A percentile compares a stretch with the other conserved stretches of the same genome.
Conservation (phyloP, 2,888 invertebrate species). For the Deilephila elpenor region DNA sequence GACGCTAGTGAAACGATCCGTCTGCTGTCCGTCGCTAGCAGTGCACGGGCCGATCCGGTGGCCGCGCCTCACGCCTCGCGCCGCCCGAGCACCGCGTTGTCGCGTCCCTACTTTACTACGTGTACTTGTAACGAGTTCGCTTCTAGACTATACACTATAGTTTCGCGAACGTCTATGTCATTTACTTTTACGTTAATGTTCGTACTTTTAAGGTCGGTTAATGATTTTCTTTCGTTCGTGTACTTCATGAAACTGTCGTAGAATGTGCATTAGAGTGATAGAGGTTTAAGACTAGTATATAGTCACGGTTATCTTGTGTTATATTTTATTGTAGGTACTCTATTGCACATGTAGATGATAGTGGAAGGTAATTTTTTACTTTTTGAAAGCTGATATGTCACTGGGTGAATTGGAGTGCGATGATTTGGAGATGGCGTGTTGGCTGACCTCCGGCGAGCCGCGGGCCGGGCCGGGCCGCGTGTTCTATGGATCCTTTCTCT, state of each 20-base stretch:
- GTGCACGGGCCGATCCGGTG: slow-evolving; percentile 48
- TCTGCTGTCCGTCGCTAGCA: slow-evolving; percentile 77
- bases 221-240: slow-evolving; percentile 59
- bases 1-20: slow-evolving; percentile 80
- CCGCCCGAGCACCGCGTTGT: slow-evolving; percentile 65
- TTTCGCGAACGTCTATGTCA: slow-evolving; percentile 73
- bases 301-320: slow-evolving; percentile 76
- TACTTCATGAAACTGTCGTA: slow-evolving; percentile 63
- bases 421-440: slow-evolving; percentile 61
- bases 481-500: slow-evolving; percentile 39
- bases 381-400: slow-evolving; percentile 77
- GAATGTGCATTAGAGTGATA: slow-evolving; percentile 75
- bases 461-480: neutral
- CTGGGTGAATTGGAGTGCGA: slow-evolving; percentile 73
- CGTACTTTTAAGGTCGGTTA: slow-evolving; percentile 65
- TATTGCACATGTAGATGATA: slow-evolving; percentile 79
- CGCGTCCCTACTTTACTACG: slow-evolving; percentile 71
- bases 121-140: slow-evolving; percentile 80
- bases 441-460: slow-evolving; percentile 56
- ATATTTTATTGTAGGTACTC: slow-evolving; percentile 76
- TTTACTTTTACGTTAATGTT: slow-evolving; percentile 69
- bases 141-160: slow-evolving; percentile 73
- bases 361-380: slow-evolving; percentile 71
- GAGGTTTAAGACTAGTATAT: slow-evolving; percentile 78
- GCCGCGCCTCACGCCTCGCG: slow-evolving; percentile 42